Evolutionary conservation across 30 jellyfish, hydroid and myxozoan species (phyloP), one percentile per base, ranked within the genome.

Genomic region (Pelagia noctiluca): DNA sequence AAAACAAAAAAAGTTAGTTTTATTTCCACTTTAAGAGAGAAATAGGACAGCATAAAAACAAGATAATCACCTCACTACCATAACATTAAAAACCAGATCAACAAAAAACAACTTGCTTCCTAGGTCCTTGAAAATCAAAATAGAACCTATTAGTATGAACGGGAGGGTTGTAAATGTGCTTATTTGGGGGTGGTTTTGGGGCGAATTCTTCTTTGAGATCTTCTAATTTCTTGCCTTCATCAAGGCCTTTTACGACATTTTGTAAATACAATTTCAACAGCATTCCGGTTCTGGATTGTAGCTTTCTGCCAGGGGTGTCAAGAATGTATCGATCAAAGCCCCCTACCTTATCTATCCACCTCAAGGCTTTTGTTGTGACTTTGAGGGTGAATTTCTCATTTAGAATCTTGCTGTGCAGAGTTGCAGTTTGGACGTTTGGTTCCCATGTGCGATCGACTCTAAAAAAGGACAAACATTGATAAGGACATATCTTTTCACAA

Each of bases 311-410:
- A 54, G 94, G 97, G 26, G 97, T 90, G 53, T 85, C 78, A 19
- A 90, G 70, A 76, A 90, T 90, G 49, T 90, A 90, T 26, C 90
- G 79, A 53, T 90, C 97, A 82, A 90, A 90, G n/a, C 97, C 97
- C 11, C 97, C 97, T 0, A 91, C 91, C 64, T 70, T 52, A 61
- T 90, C 97, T 1, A 90, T 90, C 21, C 76, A 37, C 33, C 88
- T 87, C 69, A 90, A 71, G 0, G 97, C 97, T 73, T 82, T 80
- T 30, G 73, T 70, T 11, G 92, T 90, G 16, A 82, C 90, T 37
- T 85, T 75, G 30, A 69, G 31, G 7, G 71, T 78, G 49, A 90
- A 64, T 4, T 67, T 76, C 63, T 90, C 97, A 48, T 90, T 65
- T 22, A 90, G 30, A 48, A 83, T 63, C 29, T 83, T 92, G 70